These are phyloP conservation scores for Monodelphis domestica DNA, from an alignment of 2,797 vertebrate genomes.

Conservation along the genomic window DNA sequence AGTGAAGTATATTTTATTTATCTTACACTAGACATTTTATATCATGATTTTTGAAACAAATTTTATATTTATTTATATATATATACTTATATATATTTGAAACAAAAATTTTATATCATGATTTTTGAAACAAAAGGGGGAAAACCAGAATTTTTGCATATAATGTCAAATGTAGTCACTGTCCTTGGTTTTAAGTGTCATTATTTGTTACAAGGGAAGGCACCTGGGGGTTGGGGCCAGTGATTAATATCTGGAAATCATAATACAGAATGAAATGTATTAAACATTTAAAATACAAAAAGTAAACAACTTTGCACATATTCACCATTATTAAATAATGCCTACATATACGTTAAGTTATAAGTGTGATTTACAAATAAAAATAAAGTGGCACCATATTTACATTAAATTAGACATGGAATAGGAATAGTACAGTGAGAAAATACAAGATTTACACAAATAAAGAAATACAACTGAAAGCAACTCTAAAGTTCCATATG, in stretches of 20 bases:
- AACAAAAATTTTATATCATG: slow-evolving; percentile 25
- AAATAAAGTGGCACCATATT: slow-evolving; percentile 24
- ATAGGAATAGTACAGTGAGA: background rate
- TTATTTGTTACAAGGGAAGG: background rate
- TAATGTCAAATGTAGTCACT: background rate
- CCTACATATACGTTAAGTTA: slow-evolving; percentile 14
- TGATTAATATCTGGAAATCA: background rate
- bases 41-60: background rate
- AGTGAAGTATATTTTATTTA: slow-evolving; percentile 45
- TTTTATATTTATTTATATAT: too few species aligned
- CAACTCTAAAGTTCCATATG: background rate
- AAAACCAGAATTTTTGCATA: background rate
- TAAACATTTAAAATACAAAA: slow-evolving; percentile 33
- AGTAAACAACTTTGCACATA: slow-evolving; percentile 34
- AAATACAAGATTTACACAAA: background rate
- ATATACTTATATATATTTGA: too few species aligned
- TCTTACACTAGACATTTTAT: slow-evolving; percentile 32
- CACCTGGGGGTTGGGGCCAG: background rate
- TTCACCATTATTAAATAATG: slow-evolving; percentile 22
- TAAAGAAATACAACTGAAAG: background rate
- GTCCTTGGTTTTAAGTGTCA: background rate
- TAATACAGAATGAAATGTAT: background rate
- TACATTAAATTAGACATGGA: slow-evolving; percentile 9
- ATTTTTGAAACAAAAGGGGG: background rate
- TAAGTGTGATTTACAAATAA: slow-evolving; percentile 24